phyloP scores from a whole-genome alignment of 2,113 vertebrate genomes.

The Myrmophylax atrothorax region DNA sequence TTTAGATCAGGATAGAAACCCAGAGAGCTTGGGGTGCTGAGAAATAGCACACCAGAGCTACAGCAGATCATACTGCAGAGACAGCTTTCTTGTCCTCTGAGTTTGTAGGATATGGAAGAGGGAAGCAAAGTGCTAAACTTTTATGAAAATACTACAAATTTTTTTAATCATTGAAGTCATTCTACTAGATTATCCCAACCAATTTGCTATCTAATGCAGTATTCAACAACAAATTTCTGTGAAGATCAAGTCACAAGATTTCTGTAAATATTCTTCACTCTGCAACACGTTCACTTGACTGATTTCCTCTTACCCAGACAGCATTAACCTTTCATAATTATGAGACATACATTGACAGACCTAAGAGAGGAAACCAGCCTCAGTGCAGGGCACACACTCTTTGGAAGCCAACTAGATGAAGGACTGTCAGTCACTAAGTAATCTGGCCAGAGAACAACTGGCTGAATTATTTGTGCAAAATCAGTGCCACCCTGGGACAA shows the following conservation, averaged over 20 bases:
- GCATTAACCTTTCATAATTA: background rate
- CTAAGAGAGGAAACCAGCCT: background rate
- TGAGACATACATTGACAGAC: background rate
- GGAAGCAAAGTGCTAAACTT: background rate
- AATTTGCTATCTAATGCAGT: background rate
- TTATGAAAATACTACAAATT: background rate
- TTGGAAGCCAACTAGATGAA: background rate
- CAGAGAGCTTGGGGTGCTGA: background rate
- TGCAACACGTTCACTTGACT: background rate
- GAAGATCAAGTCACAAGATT: background rate
- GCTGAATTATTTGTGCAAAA: background rate
- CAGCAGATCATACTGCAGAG: background rate
- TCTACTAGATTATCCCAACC: background rate
- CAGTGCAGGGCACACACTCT: fast-evolving
- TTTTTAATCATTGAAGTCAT: background rate
- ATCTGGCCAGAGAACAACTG: background rate
- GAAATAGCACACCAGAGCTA: background rate
- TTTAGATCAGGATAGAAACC: background rate
- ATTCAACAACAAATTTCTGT: background rate
- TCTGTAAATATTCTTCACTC: background rate
- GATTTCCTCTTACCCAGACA: background rate
- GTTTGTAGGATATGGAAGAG: background rate
- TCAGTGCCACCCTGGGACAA: background rate
- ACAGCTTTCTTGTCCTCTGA: background rate
- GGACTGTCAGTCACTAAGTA: background rate